phyloP scores from a whole-genome alignment of 2,888 invertebrate genomes.

The Pseudoips prasinana region DNA sequence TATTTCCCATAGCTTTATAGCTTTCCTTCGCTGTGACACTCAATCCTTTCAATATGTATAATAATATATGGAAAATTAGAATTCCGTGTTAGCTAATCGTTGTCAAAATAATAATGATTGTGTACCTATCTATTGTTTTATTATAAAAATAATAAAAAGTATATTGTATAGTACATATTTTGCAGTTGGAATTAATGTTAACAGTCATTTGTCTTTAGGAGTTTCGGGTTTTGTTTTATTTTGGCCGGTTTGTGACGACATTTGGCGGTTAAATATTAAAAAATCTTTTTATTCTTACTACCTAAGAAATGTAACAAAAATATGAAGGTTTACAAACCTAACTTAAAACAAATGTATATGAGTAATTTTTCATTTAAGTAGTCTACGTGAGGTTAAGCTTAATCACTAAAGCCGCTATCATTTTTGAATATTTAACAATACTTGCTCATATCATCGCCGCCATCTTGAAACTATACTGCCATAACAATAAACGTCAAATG shows the following conservation, averaged over 20 bases:
- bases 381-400: constrained; percentile 27
- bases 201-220: constrained; percentile 52
- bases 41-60: constrained; percentile 34
- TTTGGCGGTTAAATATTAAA: constrained; percentile 4
- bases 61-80: constrained; percentile 47
- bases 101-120: constrained; percentile 54
- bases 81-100: constrained; percentile 61
- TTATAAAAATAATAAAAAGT: constrained; percentile 47
- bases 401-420: constrained; percentile 23
- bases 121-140: constrained; percentile 57
- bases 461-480: constrained; percentile 31
- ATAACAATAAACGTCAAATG: constrained; percentile 32
- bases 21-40: constrained; percentile 29
- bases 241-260: constrained; percentile 29
- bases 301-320: no score
- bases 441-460: constrained; percentile 21
- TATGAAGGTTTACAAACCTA: no score
- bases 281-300: no score
- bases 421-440: constrained; percentile 32
- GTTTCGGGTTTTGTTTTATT: constrained; percentile 39
- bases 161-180: constrained; percentile 39
- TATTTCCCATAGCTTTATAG: constrained; percentile 20
- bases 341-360: constrained; percentile 12
- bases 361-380: constrained; percentile 27
- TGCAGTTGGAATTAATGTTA: constrained; percentile 56